These are phyloP conservation scores for Aphelocoma coerulescens DNA, from an alignment of 2,113 vertebrate genomes.

Conservation along the genomic window DNA sequence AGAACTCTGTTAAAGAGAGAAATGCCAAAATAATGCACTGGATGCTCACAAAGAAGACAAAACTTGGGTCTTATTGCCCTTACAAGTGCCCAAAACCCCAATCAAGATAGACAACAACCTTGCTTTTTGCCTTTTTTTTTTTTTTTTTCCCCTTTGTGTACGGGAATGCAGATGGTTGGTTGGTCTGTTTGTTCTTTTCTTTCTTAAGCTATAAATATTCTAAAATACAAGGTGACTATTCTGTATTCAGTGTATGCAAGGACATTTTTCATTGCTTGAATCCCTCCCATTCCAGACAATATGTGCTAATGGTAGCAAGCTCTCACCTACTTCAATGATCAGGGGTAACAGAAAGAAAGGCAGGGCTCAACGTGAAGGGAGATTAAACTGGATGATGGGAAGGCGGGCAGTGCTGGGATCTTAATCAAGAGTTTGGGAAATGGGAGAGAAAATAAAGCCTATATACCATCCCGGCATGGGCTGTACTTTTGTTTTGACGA, in stretches of 20 bases:
- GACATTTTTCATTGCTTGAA: neutral
- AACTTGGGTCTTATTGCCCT: neutral
- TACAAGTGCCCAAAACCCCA: neutral
- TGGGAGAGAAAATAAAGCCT: neutral
- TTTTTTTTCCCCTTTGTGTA: neutral
- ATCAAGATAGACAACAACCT: neutral
- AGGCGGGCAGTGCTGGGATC: neutral
- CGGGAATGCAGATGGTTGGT: neutral
- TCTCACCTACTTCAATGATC: fast-evolving
- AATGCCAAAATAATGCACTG: neutral
- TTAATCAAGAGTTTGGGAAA: neutral
- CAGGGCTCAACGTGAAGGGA: neutral
- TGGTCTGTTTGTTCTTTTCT: neutral
- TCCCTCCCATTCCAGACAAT: neutral
- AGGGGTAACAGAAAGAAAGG: neutral
- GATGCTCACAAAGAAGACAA: neutral
- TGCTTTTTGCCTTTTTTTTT: neutral
- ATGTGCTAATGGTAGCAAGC: fast-evolving
- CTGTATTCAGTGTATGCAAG: neutral
- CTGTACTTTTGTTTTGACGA: fast-evolving
- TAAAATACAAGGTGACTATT: neutral
- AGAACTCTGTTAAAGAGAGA: neutral
- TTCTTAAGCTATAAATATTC: neutral
- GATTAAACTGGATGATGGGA: neutral
- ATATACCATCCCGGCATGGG: fast-evolving